A percentile compares a stretch with the other conserved stretches of the same genome.
These are phyloP conservation scores for Anthophora plumipes DNA, from an alignment of 2,888 invertebrate species.

Conservation along the genomic window DNA sequence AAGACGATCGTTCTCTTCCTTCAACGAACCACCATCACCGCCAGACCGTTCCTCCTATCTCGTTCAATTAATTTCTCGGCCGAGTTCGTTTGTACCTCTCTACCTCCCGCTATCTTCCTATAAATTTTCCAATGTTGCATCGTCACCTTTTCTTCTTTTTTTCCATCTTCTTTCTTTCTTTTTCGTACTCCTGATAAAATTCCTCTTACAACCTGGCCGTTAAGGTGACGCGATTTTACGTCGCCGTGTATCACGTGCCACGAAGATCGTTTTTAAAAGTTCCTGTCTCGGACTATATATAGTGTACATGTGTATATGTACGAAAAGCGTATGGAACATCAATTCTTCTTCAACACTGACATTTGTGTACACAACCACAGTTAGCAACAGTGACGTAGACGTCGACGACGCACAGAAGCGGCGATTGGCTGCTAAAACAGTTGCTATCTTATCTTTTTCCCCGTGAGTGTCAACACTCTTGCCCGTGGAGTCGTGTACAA, in stretches of 20 bases:
- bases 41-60: constrained; percentile 30
- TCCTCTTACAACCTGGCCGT: neutral
- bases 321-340: constrained; percentile 39
- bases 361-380: constrained; percentile 58
- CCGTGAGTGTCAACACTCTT: constrained; percentile 73
- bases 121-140: constrained; percentile 55
- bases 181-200: constrained; percentile 23
- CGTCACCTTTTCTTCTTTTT: too few relatives aligned
- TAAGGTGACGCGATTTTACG: constrained; percentile 11
- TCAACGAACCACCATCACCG: constrained; percentile 1
- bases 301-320: too few relatives aligned
- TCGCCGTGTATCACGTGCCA: too few relatives aligned
- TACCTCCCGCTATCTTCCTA: constrained; percentile 49
- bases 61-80: constrained; percentile 50
- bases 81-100: constrained; percentile 53
- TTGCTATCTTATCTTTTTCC: constrained; percentile 75
- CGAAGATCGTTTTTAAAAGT: too few relatives aligned
- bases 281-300: too few relatives aligned
- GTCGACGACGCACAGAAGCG: constrained; percentile 57
- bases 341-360: constrained; percentile 17
- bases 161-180: too few relatives aligned
- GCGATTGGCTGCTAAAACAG: constrained; percentile 73
- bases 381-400: constrained; percentile 68
- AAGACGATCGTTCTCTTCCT: neutral
- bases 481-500: constrained; percentile 46